Base-by-base conservation (phyloP, 2,113 vertebrate genomes). In the Hippocampus barbouri region DNA sequence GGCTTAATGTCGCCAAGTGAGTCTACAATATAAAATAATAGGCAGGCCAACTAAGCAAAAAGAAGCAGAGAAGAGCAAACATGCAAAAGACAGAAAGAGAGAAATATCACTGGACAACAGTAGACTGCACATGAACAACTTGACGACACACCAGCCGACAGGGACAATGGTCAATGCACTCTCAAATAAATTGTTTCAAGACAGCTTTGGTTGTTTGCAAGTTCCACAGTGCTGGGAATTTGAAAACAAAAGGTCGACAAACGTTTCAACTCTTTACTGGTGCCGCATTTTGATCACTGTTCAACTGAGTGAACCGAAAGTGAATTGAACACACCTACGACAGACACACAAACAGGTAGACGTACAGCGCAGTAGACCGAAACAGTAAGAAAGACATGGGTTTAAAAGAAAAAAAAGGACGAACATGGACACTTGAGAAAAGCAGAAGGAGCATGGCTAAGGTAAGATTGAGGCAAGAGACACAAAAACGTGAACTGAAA, bases 1-100 rank as follows among this genome's bases (percentile, higher is more conserved):
- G 20, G 27, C 27, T 25, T 16, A 16, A 8, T 38, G 8, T 65
- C 25, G 38, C 61, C 11, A 65, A 45, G n/a, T 66, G 14, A 45
- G 34, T 47, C 41, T 14, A 15, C 63, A 66, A 47, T 66, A 89
- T 71, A 45, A 56, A 56, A 83, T 73, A 86, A 83, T 81, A 88
- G 85, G 84, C 90, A 89, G 90, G 88, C 89, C 85, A 84, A 79
- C 72, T 70, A 68, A 80, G 69, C 73, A 70, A 12, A 74, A 71
- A 79, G 45, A 80, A 23, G 59, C 45, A n/a, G 51, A 61, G 49
- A 79, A 45, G 0, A 60, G 59, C 60, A 41, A 78, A 83, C 72
- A 73, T 66, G 64, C 38, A 72, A 63, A 79, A 70, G 62, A 73
- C 66, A 66, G 56, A 49, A 16, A 77, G 23, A 70, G 21, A 79